These are phyloP conservation scores for Tipula helvola DNA, from an alignment of 2,888 invertebrate species.

Conservation along the genomic window DNA sequence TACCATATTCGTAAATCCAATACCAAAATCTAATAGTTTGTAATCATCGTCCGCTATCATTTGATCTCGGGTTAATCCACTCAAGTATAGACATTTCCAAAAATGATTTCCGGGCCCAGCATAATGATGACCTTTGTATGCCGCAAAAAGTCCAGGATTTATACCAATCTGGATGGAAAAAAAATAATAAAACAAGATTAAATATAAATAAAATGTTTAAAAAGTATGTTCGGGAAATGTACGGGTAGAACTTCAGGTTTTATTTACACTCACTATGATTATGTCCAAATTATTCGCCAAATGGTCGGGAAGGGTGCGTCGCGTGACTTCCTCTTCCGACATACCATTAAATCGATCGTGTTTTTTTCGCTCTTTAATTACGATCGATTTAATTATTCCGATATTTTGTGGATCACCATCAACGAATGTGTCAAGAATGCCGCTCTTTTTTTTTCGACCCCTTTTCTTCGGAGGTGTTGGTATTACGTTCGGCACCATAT, in stretches of 20 bases:
- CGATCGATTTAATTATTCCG: slow-evolving; percentile 18
- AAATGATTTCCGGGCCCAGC: slow-evolving; percentile 98
- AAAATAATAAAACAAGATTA: not conserved
- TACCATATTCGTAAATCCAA: slow-evolving; percentile 98
- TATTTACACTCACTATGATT: slow-evolving; percentile 83
- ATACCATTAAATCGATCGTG: slow-evolving; percentile 92
- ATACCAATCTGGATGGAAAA: slow-evolving; percentile 73
- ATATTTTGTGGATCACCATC: slow-evolving; percentile 35
- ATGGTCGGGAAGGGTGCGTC: slow-evolving; percentile 89
- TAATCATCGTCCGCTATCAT: slow-evolving; percentile 95
- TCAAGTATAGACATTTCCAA: slow-evolving; percentile 94
- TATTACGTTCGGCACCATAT: slow-evolving; percentile 15
- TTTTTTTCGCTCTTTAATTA: slow-evolving; percentile 75
- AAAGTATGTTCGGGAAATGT: slow-evolving; percentile 17
- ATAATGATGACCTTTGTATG: slow-evolving; percentile 97
- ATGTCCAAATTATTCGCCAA: slow-evolving; percentile 89
- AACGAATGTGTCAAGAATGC: slow-evolving; percentile 32
- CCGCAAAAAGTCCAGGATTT: slow-evolving; percentile 94
- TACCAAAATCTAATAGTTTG: slow-evolving; percentile 83
- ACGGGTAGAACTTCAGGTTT: not conserved
- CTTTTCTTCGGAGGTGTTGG: slow-evolving; percentile 47
- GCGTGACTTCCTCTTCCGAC: slow-evolving; percentile 92
- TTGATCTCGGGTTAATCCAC: slow-evolving; percentile 87
- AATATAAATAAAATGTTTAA: not conserved
- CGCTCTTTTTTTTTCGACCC: slow-evolving; percentile 73